Conservation (phyloP, 2,888 invertebrate genomes). For the Malachius bipustulatus region DNA sequence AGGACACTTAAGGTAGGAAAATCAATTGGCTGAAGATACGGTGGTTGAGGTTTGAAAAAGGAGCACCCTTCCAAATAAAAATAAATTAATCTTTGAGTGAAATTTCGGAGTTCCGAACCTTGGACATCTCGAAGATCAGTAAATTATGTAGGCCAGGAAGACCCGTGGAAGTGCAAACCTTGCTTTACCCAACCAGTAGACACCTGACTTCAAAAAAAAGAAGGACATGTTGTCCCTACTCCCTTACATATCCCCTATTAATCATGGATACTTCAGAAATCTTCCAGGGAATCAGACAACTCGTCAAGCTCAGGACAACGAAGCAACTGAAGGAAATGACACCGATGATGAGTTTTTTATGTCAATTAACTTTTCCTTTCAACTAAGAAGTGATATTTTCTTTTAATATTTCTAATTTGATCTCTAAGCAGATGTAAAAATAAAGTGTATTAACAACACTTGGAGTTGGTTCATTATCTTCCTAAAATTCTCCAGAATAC, state of each 20-base stretch:
- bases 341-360: constrained; percentile 6
- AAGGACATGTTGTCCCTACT: constrained; percentile 2
- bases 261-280: constrained; percentile 6
- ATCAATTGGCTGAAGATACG: constrained; percentile 4
- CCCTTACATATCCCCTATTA: constrained; percentile 5
- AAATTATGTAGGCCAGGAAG: background rate
- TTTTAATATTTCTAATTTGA: constrained; percentile 6
- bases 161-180: constrained; percentile 5
- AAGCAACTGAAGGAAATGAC: constrained; percentile 7
- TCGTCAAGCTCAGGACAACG: constrained; percentile 4
- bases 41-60: constrained; percentile 6
- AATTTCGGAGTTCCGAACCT: constrained; percentile 4
- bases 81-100: too few relatives aligned
- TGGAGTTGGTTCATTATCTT: constrained; percentile 9
- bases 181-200: constrained; percentile 5
- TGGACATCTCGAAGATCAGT: constrained; percentile 3
- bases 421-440: constrained; percentile 8
- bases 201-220: constrained; percentile 6
- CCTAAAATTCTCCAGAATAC: constrained; percentile 9
- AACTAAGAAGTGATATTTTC: constrained; percentile 7
- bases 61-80: constrained; percentile 5
- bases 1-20: constrained; percentile 5
- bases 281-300: constrained; percentile 6
- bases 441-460: too few relatives aligned
- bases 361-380: constrained; percentile 6